phyloP scores from a whole-genome alignment of 1,140 invertebrate species.

The Antheraea pernyi region DNA sequence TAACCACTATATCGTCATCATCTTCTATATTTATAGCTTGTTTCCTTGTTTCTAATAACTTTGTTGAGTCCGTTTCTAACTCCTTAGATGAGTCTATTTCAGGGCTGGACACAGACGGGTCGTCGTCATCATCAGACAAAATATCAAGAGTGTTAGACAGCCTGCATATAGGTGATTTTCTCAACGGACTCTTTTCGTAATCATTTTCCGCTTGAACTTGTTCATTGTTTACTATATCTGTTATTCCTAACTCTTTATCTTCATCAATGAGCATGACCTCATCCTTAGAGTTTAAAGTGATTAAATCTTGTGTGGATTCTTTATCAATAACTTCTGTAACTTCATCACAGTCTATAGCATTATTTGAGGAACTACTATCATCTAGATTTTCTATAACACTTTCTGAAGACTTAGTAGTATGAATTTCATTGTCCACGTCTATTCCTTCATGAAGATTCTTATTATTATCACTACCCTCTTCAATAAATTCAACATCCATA shows the following conservation, averaged over 20 bases:
- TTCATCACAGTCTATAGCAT: constrained; percentile 5
- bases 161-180: constrained; percentile 36
- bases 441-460: background rate
- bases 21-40: constrained; percentile 55
- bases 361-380: constrained; percentile 10
- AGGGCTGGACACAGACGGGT: background rate
- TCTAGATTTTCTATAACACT: background rate
- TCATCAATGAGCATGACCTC: constrained; percentile 14
- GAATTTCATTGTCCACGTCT: background rate
- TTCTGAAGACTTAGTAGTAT: background rate
- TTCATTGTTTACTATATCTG: constrained; percentile 14
- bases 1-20: constrained; percentile 61
- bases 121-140: constrained; percentile 56
- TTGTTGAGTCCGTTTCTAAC: background rate
- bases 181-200: constrained; percentile 20
- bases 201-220: constrained; percentile 15
- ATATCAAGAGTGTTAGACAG: constrained; percentile 64
- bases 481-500: constrained; percentile 8
- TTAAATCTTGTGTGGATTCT: constrained; percentile 1
- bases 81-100: constrained; percentile 8
- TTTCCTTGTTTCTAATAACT: constrained; percentile 27
- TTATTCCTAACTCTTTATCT: constrained; percentile 16
- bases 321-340: constrained; percentile 3
- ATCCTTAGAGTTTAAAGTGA: background rate
- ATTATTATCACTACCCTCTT: constrained; percentile 6